Base-by-base conservation (phyloP, 1,140 invertebrate genomes). In the Musca domestica region DNA sequence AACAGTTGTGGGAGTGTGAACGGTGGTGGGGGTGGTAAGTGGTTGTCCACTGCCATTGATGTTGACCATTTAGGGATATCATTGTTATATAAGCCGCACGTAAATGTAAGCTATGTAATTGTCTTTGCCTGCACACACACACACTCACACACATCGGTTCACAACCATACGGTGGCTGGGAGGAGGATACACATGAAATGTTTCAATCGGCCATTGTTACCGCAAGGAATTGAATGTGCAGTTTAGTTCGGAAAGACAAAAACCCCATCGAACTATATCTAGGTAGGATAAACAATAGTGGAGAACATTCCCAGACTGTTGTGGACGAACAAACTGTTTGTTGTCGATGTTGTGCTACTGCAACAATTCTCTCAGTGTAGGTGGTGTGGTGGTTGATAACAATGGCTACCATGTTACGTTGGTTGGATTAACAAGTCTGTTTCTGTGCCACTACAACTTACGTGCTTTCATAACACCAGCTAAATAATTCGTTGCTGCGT, bases 51-150 rank as follows among this genome's bases (percentile, higher is more conserved):
- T 34, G 27, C 30, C 12, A 19, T 9, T 20, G 56, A 41, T 61
- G 27, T 20, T 23, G 54, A 19, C 56, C 56, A 61, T 61, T 61
- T 61, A 61, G 41, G 56, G 56, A 61, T 61, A 61, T 41, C 30
- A 61, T 61, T 61, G 56, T 61, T 61, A n/a, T 61, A 19, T 61
- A 61, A 61, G 56, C 56, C 34, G 17, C 56, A 41, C 56, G 56
- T 61, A 61, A 41, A 30, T 30, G 27, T 34, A 17, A 61, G 34
- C 56, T 23, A 41, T 15, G 56, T 61, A 61, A 61, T 61, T 61
- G 56, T 61, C 56, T 61, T 61, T 61, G 34, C n/a, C 34, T 61
- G 20, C 34, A 34, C 56, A 61, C 56, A 61, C 56, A 61, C 34
- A 34, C 56, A 61, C 56, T n/a, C 34, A 34, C 56, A 61, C 56